These are phyloP conservation scores for Brachyrhaphis roseni DNA, from an alignment of 2,797 vertebrate genomes.

Conservation along the genomic window DNA sequence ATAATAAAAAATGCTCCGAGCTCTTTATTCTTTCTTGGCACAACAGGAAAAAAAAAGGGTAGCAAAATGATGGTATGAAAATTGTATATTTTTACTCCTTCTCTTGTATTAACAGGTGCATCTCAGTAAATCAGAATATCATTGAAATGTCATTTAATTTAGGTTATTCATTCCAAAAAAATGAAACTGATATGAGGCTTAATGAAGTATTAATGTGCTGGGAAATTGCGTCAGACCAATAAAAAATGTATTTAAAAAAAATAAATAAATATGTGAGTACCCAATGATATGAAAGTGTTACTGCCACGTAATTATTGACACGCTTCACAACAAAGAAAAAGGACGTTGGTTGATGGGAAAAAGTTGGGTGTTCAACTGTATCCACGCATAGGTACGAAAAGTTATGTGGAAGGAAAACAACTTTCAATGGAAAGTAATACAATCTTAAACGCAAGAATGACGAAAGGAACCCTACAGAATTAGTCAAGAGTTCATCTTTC, in stretches of 20 bases:
- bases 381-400: not conserved
- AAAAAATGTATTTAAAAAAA: not conserved
- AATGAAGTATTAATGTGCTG: not conserved
- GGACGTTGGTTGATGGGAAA: not conserved
- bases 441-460: not conserved
- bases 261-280: not conserved
- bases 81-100: not conserved
- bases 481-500: not conserved
- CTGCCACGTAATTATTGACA: not conserved
- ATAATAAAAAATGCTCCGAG: constrained; percentile 38
- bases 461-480: not conserved
- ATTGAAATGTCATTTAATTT: not conserved
- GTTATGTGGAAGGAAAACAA: not conserved
- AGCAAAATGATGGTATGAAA: constrained; percentile 31
- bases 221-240: not conserved
- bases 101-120: too few species aligned
- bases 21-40: constrained; percentile 26
- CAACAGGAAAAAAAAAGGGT: not conserved
- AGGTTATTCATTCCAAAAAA: not conserved
- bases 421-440: not conserved
- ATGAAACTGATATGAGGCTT: not conserved
- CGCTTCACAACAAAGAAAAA: not conserved
- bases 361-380: not conserved
- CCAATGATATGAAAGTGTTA: not conserved
- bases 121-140: not conserved